These are phyloP conservation scores for Polylopha cassiicola DNA, from an alignment of 2,888 invertebrate genomes.

Conservation along the genomic window DNA sequence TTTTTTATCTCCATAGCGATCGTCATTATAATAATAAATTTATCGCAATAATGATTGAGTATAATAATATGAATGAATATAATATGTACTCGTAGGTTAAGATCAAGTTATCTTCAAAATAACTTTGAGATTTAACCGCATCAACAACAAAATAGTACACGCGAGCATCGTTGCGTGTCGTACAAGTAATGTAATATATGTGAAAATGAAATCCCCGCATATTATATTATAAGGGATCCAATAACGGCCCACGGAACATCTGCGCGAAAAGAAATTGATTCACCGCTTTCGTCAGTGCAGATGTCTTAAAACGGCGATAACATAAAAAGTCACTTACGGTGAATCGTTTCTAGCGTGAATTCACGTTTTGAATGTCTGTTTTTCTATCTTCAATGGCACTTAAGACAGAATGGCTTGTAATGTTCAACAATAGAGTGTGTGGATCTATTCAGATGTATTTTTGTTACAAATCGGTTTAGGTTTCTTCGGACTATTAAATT, in stretches of 20 bases:
- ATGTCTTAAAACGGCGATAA: slow-evolving; percentile 31
- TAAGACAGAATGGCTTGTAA: not conserved
- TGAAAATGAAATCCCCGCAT: slow-evolving; percentile 61
- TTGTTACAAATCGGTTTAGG: too few relatives aligned
- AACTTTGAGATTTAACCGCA: not conserved
- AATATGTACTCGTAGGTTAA: too few relatives aligned
- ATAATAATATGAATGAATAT: too few relatives aligned
- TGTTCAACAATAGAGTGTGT: too few relatives aligned
- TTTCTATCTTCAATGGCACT: not conserved
- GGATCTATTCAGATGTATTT: too few relatives aligned
- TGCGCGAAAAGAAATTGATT: slow-evolving; percentile 64
- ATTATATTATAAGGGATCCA: slow-evolving; percentile 64
- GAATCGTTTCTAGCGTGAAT: slow-evolving; percentile 29
- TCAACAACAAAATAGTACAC: not conserved
- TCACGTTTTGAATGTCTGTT: slow-evolving; percentile 7
- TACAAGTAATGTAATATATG: slow-evolving; percentile 50
- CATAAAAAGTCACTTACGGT: slow-evolving; percentile 43
- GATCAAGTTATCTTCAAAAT: too few relatives aligned
- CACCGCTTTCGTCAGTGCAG: slow-evolving; percentile 33
- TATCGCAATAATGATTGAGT: too few relatives aligned
- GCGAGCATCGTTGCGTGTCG: not conserved
- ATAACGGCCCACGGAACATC: slow-evolving; percentile 56
- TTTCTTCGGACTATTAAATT: too few relatives aligned
- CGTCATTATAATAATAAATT: too few relatives aligned
- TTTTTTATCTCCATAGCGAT: too few relatives aligned